Evolutionary conservation across 2,113 vertebrate genomes (phyloP).

Genomic region (Ptilonorhynchus violaceus): DNA sequence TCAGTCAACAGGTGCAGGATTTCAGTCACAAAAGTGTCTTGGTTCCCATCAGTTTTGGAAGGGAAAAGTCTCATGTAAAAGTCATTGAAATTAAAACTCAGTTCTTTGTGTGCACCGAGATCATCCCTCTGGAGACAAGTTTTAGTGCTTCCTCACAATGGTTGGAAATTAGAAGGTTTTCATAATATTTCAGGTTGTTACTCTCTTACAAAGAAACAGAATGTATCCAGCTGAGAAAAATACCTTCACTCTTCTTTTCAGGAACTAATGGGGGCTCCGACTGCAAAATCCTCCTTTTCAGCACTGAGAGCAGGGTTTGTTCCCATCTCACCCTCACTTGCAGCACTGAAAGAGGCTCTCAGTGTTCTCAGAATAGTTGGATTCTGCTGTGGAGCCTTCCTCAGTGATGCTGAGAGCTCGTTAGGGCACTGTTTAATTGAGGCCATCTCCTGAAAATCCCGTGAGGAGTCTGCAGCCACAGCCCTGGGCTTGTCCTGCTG

Average conservation of each 20-base stretch:
- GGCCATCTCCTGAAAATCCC: background rate
- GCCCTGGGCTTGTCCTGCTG: background rate
- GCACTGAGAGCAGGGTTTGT: background rate
- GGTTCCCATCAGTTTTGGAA: background rate
- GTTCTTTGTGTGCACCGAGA: background rate
- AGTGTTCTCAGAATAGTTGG: background rate
- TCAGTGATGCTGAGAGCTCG: background rate
- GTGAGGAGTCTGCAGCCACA: accelerated
- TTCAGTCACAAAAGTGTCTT: background rate
- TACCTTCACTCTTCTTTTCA: background rate
- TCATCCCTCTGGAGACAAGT: background rate
- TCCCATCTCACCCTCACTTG: accelerated
- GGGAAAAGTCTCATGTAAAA: background rate
- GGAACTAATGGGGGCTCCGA: background rate
- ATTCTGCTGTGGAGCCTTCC: background rate
- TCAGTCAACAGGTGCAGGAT: background rate
- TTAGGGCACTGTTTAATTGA: background rate
- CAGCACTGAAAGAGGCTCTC: background rate
- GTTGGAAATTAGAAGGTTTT: background rate
- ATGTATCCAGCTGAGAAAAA: background rate
- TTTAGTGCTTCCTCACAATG: background rate
- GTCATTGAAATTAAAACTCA: background rate
- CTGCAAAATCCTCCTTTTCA: background rate
- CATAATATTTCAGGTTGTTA: background rate
- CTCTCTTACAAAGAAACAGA: background rate